phyloP scores from a whole-genome alignment of 2,797 vertebrate genomes.

The Apogon hyalosoma region DNA sequence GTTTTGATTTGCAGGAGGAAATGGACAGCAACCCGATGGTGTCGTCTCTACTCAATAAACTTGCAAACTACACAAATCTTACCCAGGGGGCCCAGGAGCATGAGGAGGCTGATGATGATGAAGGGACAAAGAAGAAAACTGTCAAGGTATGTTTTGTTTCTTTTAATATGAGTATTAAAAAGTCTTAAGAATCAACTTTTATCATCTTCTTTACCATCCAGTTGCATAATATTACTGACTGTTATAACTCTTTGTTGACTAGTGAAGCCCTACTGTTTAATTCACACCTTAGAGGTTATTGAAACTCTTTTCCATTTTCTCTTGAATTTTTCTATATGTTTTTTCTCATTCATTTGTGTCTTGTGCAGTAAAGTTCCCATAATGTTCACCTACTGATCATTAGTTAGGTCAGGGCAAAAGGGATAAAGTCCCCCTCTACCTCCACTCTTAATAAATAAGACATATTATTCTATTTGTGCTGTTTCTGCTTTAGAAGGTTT shows the following conservation, averaged over 20 bases:
- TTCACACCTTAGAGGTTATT: slow-evolving; percentile 1
- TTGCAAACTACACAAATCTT: slow-evolving; percentile 97
- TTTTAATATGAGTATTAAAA: neutral
- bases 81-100: slow-evolving; percentile 96
- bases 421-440: neutral
- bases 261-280: slow-evolving; percentile 18
- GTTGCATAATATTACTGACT: slow-evolving; percentile 31
- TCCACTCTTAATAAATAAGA: neutral
- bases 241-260: slow-evolving; percentile 17
- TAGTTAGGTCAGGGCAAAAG: neutral
- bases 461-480: neutral
- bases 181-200: neutral
- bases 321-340: no score
- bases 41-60: slow-evolving; percentile 94
- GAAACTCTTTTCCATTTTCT: neutral
- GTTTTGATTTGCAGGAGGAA: slow-evolving; percentile 88
- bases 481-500: neutral
- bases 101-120: slow-evolving; percentile 91
- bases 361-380: no score
- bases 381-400: neutral
- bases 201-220: slow-evolving; percentile 1
- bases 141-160: slow-evolving; percentile 83
- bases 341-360: no score
- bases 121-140: slow-evolving; percentile 89
- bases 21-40: slow-evolving; percentile 99